Base-by-base conservation (phyloP, 2,797 vertebrate genomes). In the Muscicapa striata region DNA sequence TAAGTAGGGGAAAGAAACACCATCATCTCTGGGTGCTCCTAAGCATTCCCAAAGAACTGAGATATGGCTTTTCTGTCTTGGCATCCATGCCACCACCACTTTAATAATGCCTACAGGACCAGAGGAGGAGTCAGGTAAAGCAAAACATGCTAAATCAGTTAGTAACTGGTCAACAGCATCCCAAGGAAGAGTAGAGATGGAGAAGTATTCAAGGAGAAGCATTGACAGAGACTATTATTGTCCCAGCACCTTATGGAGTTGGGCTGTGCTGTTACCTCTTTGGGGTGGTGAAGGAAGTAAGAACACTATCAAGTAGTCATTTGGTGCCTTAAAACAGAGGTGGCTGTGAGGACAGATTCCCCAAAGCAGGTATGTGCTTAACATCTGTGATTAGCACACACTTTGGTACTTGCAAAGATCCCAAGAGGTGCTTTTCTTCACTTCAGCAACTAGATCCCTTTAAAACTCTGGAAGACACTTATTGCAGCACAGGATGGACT, bases 381-480 rank as follows among this genome's bases (percentile, higher is more conserved):
- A 75, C 1, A 2, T 26, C 30, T 2, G 0, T 32, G 30, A 27
- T 59, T 43, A 72, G 26, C 30, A 23, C 4, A 46, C 9, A 21
- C 32, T 24, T 74, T 13, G 16, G 30, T 49, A 61, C 32, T 84
- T 90, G 3, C 11, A 29, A 74, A 94, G 80, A 67, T 29, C 51
- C 49, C 32, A 52, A 45, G 59, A 57, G 41, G 15, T 67, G 8
- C 7, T 77, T 48, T 48, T 86, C 58, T 68, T 74, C 46, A 20
- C 6, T 30, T 89, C 38, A 83, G 46, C 62, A 45, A 8, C 21
- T 36, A 70, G 74, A 69, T 11, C 2, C 4, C 45, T 82, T 84
- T n/a, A 90, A 74, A 95, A 70, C 23, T 15, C 82, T 66, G 27
- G n/a, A 64, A 81, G 51, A 13, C 78, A 66, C 66, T 66, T 55